Evolutionary conservation across 1,140 invertebrate genomes (phyloP).

Genomic region (Drosophila ercepeae): DNA sequence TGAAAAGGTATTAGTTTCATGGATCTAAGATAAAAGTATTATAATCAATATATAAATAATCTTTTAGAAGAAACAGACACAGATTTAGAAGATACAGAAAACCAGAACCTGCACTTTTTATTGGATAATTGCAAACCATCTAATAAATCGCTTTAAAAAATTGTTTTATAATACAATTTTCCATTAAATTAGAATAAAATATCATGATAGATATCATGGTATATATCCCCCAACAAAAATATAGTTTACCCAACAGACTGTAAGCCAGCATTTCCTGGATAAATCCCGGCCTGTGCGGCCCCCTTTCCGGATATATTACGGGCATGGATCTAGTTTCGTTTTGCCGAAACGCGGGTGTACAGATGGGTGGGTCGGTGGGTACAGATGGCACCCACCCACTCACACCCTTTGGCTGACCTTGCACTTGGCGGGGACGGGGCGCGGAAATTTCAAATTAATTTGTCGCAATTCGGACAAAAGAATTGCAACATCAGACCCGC

Average conservation of each 20-base stretch:
- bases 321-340: not conserved
- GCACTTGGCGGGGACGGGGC: conserved; percentile 16
- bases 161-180: no score
- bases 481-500: not conserved
- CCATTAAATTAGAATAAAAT: no score
- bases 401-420: conserved; percentile 19
- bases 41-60: no score
- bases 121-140: no score
- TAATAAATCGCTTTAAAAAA: no score
- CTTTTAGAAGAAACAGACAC: no score
- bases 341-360: not conserved
- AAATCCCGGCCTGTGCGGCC: not conserved
- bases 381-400: not conserved
- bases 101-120: no score
- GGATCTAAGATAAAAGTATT: no score
- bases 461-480: conserved; percentile 17
- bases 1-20: no score
- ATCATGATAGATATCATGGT: no score
- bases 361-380: not conserved
- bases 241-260: not conserved
- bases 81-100: no score
- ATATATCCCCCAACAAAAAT: no score
- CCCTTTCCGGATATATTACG: not conserved
- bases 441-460: conserved; percentile 38
- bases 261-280: conserved; percentile 3